phyloP scores from a whole-genome alignment of 2,797 vertebrate genomes.

The Micrastur ruficollis region DNA sequence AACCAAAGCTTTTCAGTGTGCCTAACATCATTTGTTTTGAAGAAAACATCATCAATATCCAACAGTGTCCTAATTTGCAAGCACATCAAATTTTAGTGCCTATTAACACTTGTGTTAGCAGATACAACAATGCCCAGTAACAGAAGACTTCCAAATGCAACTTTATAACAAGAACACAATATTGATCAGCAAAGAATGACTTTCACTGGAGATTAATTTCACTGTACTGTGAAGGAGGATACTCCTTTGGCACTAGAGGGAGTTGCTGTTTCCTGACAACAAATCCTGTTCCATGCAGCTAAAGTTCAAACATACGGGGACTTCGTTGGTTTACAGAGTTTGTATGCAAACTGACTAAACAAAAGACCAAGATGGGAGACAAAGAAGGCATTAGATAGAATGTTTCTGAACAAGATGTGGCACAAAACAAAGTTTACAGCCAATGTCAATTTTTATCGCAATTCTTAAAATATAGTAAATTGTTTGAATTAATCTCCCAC shows the following conservation, averaged over 20 bases:
- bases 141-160: not conserved
- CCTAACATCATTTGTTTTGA: not conserved
- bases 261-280: not conserved
- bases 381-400: not conserved
- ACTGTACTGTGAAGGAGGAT: not conserved
- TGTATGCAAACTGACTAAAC: not conserved
- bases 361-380: not conserved
- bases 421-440: not conserved
- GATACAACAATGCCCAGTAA: not conserved
- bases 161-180: not conserved
- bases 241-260: not conserved
- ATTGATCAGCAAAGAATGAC: not conserved
- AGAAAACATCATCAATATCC: not conserved
- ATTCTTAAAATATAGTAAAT: not conserved
- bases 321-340: not conserved
- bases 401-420: not conserved
- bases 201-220: not conserved
- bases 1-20: not conserved
- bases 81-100: not conserved
- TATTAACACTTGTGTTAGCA: not conserved
- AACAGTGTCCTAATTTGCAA: not conserved
- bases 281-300: not conserved
- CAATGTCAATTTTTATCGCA: not conserved
- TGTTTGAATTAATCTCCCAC: not conserved
- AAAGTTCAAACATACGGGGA: not conserved